A percentile compares a stretch with the other conserved stretches of the same genome.
These are phyloP conservation scores for Dallia pectoralis DNA, from an alignment of 2,797 vertebrate genomes.

Conservation along the genomic window DNA sequence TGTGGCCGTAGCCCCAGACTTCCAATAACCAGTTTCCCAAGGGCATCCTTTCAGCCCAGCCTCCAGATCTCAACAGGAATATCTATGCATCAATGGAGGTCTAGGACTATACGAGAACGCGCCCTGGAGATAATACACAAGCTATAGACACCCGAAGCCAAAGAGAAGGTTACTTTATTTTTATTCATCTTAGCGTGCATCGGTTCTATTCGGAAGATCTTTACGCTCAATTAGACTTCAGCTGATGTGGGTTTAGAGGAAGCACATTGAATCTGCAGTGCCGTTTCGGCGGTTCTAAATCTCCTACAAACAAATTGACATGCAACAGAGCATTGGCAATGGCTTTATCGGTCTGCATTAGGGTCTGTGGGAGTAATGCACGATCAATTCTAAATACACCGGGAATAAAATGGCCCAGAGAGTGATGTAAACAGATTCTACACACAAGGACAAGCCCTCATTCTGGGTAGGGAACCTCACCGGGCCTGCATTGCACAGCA, in stretches of 20 bases:
- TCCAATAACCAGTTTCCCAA: constrained; percentile 45
- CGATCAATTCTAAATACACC: neutral
- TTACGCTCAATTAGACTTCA: neutral
- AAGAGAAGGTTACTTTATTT: neutral
- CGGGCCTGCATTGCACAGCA: neutral
- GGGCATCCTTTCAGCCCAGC: constrained; percentile 57
- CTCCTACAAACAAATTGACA: constrained; percentile 22
- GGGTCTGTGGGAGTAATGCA: constrained; percentile 13
- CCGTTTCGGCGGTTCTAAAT: constrained; percentile 12
- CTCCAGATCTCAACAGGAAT: constrained; percentile 57
- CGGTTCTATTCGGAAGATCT: neutral
- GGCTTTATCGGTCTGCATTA: constrained; percentile 25
- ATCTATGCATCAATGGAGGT: constrained; percentile 55
- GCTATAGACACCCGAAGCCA: constrained; percentile 6
- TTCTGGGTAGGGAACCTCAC: neutral
- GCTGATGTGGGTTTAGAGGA: neutral
- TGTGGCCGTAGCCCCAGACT: constrained; percentile 39
- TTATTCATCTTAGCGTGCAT: neutral
- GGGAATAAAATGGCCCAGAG: neutral
- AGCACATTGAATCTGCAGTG: neutral
- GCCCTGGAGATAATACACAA: constrained; percentile 44
- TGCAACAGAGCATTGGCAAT: constrained; percentile 14
- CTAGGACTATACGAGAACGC: constrained; percentile 47
- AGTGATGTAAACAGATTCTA: neutral
- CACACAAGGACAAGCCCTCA: neutral